These are phyloP conservation scores for Hippocampus zosterae DNA, from an alignment of 2,113 vertebrate genomes.

Conservation along the genomic window DNA sequence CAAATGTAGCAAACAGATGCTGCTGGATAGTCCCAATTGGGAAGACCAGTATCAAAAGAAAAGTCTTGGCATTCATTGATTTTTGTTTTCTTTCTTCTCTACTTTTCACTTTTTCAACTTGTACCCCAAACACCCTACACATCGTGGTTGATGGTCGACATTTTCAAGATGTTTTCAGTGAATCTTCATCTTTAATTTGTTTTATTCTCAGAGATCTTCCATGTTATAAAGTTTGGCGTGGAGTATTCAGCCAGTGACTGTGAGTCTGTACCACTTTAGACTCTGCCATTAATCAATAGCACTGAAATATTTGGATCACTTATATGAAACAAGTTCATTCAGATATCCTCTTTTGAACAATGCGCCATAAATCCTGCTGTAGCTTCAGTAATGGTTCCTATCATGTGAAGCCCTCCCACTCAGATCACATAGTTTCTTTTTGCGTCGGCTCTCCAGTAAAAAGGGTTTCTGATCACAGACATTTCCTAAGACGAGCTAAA, in stretches of 20 bases:
- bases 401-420: slow-evolving; percentile 24
- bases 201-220: slow-evolving; percentile 58
- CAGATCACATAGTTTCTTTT: background rate
- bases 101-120: slow-evolving; percentile 37
- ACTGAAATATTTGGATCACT: slow-evolving; percentile 27
- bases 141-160: background rate
- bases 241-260: slow-evolving; percentile 42
- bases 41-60: slow-evolving; percentile 42
- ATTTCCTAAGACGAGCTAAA: background rate
- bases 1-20: slow-evolving; percentile 44
- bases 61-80: background rate
- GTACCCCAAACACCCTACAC: too few relatives aligned
- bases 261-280: slow-evolving; percentile 46
- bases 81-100: background rate
- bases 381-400: slow-evolving; percentile 10
- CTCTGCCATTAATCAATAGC: slow-evolving; percentile 49
- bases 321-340: slow-evolving; percentile 39
- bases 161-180: slow-evolving; percentile 55
- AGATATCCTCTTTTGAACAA: slow-evolving; percentile 35
- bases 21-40: slow-evolving; percentile 35
- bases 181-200: slow-evolving; percentile 48
- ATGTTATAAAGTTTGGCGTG: slow-evolving; percentile 47
- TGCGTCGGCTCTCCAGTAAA: background rate
- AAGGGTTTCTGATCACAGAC: background rate
- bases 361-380: slow-evolving; percentile 31